Evolutionary conservation across 2,888 invertebrate genomes (phyloP).

Genomic region (Baccha elongata): DNA sequence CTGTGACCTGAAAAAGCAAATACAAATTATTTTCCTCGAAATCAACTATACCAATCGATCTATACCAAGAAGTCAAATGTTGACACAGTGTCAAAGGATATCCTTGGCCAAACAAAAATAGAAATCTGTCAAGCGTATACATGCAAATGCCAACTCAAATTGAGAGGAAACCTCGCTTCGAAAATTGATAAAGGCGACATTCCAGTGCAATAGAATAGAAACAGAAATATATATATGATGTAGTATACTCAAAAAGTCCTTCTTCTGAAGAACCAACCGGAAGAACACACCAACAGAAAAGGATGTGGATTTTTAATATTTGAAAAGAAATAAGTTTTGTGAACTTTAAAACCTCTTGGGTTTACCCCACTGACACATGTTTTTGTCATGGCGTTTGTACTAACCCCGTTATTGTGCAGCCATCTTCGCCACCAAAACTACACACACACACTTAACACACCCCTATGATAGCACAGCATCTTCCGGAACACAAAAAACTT

Average conservation of each 20-base stretch:
- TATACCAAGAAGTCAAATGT: conserved; percentile 42
- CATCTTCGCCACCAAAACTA: not conserved
- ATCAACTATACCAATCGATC: conserved; percentile 43
- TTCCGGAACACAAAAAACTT: conserved; percentile 49
- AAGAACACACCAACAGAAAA: not conserved
- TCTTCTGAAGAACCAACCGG: not conserved
- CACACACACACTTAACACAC: conserved; percentile 14
- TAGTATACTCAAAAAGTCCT: conserved; percentile 11
- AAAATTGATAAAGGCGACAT: conserved; percentile 45
- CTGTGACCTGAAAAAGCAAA: conserved; percentile 21
- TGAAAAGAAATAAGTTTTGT: conserved; percentile 41
- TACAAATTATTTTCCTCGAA: conserved; percentile 27
- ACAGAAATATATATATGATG: conserved; percentile 8
- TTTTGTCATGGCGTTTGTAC: conserved; percentile 19
- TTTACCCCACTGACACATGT: conserved; percentile 45
- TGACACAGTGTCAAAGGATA: conserved; percentile 49
- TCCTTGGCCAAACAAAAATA: conserved; percentile 16
- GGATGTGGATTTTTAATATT: conserved; percentile 38
- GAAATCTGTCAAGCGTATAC: conserved; percentile 18
- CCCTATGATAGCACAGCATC: not conserved
- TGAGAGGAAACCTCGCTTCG: conserved; percentile 21
- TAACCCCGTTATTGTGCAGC: not conserved
- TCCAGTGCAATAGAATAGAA: conserved; percentile 11
- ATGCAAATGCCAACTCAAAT: conserved; percentile 25
- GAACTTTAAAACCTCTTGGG: conserved; percentile 57